phyloP scores from a whole-genome alignment of 2,888 invertebrate species.

The Ametastegia equiseti region DNA sequence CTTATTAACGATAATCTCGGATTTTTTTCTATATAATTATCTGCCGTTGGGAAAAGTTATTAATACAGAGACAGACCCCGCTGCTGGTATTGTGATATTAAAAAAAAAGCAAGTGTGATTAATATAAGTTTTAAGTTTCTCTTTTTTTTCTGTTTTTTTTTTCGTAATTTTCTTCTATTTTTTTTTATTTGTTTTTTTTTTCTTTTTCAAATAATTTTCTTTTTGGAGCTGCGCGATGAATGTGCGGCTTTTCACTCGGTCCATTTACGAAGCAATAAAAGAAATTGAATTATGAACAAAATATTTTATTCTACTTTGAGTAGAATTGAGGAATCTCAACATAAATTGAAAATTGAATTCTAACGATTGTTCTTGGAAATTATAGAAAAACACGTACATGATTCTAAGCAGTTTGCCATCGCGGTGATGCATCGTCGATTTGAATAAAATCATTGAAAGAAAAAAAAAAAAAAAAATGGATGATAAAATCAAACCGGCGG shows the following conservation, averaged over 20 bases:
- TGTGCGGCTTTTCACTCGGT: conserved; percentile 19
- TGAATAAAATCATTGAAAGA: conserved; percentile 18
- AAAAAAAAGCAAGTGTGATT: conserved; percentile 64
- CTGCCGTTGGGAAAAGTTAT: conserved; percentile 53
- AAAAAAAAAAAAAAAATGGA: not conserved
- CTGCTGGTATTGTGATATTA: conserved; percentile 71
- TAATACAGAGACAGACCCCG: conserved; percentile 57
- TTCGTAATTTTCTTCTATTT: conserved; percentile 31
- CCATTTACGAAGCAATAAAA: conserved; percentile 26
- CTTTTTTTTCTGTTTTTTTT: conserved; percentile 9
- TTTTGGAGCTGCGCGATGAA: conserved; percentile 52
- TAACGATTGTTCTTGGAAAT: not conserved
- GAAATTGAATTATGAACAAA: not conserved
- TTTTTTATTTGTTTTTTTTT: not conserved
- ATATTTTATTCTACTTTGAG: not conserved
- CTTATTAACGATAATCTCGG: conserved; percentile 48
- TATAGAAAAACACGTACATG: conserved; percentile 59
- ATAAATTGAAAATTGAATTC: not conserved
- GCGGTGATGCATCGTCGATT: conserved; percentile 57
- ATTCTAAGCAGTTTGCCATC: conserved; percentile 65
- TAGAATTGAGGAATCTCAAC: not conserved
- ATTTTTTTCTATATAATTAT: conserved; percentile 49
- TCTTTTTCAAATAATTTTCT: not conserved
- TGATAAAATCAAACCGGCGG: conserved; percentile 21
- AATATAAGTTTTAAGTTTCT: conserved; percentile 59